These are phyloP conservation scores for Polyodon spathula DNA, from an alignment of 2,113 vertebrate species.

Conservation along the genomic window DNA sequence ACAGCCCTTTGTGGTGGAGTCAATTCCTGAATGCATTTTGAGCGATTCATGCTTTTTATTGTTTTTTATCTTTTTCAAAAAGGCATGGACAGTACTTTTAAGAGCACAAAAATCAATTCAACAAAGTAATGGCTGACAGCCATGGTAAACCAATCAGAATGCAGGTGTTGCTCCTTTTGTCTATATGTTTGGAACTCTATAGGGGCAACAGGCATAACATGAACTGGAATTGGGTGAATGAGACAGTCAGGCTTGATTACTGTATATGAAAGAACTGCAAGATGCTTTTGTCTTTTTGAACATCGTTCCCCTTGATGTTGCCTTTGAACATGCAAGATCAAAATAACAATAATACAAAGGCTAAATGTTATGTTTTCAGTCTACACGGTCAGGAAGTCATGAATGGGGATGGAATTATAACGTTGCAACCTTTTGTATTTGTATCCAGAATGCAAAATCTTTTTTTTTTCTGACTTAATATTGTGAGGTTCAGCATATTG, in stretches of 20 bases:
- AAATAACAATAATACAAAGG: constrained; percentile 25
- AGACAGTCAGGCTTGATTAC: too few relatives aligned
- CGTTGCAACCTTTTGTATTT: too few relatives aligned
- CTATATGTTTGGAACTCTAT: too few relatives aligned
- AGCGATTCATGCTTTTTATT: constrained; percentile 5
- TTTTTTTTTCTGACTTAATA: too few relatives aligned
- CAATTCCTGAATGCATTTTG: constrained; percentile 6
- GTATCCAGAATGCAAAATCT: too few relatives aligned
- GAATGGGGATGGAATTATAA: constrained; percentile 4
- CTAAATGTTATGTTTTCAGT: constrained; percentile 18
- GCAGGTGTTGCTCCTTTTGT: too few relatives aligned
- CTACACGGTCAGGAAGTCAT: not conserved
- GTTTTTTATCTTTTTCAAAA: constrained; percentile 2
- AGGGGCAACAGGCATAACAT: not conserved
- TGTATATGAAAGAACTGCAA: not conserved
- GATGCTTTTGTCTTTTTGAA: constrained; percentile 1
- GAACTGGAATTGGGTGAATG: not conserved
- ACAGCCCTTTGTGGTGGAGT: not conserved
- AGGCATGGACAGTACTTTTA: not conserved
- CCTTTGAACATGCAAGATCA: constrained; percentile 22
- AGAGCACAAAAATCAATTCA: not conserved
- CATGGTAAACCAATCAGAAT: too few relatives aligned
- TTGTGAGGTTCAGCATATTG: too few relatives aligned
- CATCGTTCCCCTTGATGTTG: not conserved
- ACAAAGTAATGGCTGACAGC: too few relatives aligned